Percentiles rank a stretch among this genome's conserved stretches.
Evolutionary conservation across 1,140 invertebrate species (phyloP).

Genomic region (Mya arenaria): DNA sequence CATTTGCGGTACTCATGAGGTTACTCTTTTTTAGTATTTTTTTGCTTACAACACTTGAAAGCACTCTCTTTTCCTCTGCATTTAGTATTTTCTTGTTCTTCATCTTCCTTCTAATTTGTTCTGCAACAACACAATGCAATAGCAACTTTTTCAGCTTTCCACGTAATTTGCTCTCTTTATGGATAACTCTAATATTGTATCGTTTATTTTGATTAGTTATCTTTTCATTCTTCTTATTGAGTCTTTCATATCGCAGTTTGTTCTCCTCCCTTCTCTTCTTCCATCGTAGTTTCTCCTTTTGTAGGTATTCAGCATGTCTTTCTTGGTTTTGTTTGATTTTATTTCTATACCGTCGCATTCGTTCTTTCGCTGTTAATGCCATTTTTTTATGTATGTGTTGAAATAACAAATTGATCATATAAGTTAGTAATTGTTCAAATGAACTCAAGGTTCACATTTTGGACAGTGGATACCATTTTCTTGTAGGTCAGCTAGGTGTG

Average conservation of each 20-base stretch:
- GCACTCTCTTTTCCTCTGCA: conserved; percentile 17
- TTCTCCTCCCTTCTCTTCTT: neutral
- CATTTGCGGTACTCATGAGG: neutral
- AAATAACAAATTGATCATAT: no score
- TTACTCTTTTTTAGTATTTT: conserved; percentile 22
- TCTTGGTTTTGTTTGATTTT: neutral
- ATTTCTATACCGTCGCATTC: neutral
- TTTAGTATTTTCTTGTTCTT: conserved; percentile 30
- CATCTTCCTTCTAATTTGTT: conserved; percentile 10
- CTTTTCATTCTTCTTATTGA: conserved; percentile 17
- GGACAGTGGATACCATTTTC: conserved; percentile 10
- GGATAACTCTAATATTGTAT: neutral
- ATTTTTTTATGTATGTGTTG: neutral
- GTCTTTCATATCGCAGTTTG: neutral
- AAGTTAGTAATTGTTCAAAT: neutral
- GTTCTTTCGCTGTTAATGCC: neutral
- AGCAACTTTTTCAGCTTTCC: conserved; percentile 21
- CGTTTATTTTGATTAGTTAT: neutral
- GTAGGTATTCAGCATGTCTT: neutral
- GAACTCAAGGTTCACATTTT: neutral
- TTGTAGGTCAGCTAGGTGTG: neutral
- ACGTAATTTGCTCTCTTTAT: conserved; percentile 28
- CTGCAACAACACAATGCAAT: conserved; percentile 26
- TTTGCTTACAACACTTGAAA: conserved; percentile 30
- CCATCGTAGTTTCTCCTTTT: neutral